Evolutionary conservation across 30 jellyfish, hydroid and myxozoan species (phyloP).

Genomic region (Aurelia aurita): DNA sequence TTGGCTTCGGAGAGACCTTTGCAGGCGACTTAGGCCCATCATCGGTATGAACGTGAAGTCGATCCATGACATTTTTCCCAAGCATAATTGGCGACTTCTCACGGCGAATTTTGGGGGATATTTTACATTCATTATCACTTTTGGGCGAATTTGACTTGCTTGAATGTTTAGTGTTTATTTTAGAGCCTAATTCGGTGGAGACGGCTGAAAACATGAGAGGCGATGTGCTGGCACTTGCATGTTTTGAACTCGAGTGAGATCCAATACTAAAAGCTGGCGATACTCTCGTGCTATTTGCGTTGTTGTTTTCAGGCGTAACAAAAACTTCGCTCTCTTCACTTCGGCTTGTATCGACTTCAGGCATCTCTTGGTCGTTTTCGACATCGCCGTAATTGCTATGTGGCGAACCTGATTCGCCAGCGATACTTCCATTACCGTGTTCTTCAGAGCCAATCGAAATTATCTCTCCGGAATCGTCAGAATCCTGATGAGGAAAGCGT

Average conservation of each 20-base stretch:
- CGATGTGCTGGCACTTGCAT: conserved; percentile 43
- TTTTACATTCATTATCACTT: conserved; percentile 35
- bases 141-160: conserved; percentile 54
- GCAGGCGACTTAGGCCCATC: conserved; percentile 49
- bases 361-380: conserved; percentile 34
- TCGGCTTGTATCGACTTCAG: conserved; percentile 35
- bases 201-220: conserved; percentile 48
- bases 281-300: conserved; percentile 11
- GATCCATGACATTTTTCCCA: conserved; percentile 21
- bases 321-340: conserved; percentile 67
- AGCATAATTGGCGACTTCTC: conserved; percentile 28
- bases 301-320: conserved; percentile 29
- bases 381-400: conserved; percentile 63
- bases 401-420: conserved; percentile 79
- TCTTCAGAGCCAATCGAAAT: conserved; percentile 67
- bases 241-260: conserved; percentile 35
- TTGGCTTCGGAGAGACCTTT: conserved; percentile 36
- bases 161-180: conserved; percentile 16
- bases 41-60: conserved; percentile 42
- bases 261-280: conserved; percentile 67
- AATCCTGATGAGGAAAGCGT: conserved; percentile 51
- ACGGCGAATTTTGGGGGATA: conserved; percentile 24
- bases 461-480: conserved; percentile 73
- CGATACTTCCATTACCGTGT: conserved; percentile 67
- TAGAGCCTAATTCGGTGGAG: conserved; percentile 42